Evolutionary conservation across 1,140 invertebrate species (phyloP), one percentile per base, ranked within the genome.

Genomic region (Diorhabda elongata): DNA sequence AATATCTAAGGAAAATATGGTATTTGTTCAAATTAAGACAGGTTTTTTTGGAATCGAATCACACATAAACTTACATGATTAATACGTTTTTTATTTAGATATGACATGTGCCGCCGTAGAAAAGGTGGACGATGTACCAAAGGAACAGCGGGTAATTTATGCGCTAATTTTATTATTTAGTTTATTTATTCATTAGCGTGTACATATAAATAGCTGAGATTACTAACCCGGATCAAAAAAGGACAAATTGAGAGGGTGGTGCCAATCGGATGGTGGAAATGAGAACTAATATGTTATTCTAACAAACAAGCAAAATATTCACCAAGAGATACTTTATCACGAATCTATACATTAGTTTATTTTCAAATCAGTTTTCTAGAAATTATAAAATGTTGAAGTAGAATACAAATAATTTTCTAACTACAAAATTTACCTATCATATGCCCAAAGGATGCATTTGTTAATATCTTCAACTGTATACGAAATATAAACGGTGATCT

Each of bases 61-160:
- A 26, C 26, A 26, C 26, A 26, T 26, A 26, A 26, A 26, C 26
- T 26, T 26, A 26, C 26, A 26, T 1, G 26, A 52, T 4, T 52
- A 52, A 52, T 52, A 52, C 47, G 6, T 59, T 47, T 63, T 52
- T 42, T 43, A 70, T 76, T 67, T 91, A 96, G 94, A 91, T 95
- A 95, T 87, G 94, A 95, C 90, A 94, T 95, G 92, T 96, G 94
- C 88, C 91, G 93, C 81, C 89, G 93, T 85, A 88, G 93, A 83
- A 95, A 95, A 88, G 93, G 92, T 85, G 93, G 93, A 83, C 90
- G 92, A 85, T 96, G 94, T 87, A 95, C 93, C 83, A 94, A 95
- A 88, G 93, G 94, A 90, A 96, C 94, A 84, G 94, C 94, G 86
- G 94, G 94, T 96, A 95, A 78, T 74, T 68, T 69, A 44, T 66